phyloP scores from a whole-genome alignment of 2,797 vertebrate genomes.

The Cottoperca gobio region DNA sequence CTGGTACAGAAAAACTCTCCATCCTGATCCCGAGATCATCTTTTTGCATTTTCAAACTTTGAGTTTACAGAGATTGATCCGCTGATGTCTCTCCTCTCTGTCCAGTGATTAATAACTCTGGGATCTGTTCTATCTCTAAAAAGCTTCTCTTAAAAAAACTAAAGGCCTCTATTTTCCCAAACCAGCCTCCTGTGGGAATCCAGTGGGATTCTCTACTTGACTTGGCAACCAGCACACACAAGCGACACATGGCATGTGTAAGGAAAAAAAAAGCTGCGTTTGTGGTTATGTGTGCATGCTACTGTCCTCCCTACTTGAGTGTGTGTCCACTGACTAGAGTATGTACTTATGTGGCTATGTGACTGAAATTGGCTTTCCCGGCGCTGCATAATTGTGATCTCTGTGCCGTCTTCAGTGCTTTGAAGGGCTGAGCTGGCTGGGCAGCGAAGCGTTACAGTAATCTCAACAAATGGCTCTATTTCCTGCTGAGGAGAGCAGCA shows the following conservation, averaged over 20 bases:
- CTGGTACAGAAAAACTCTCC: conserved; percentile 4
- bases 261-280: conserved; percentile 15
- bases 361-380: conserved; percentile 61
- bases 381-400: conserved; percentile 70
- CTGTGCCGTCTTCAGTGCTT: conserved; percentile 59
- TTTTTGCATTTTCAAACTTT: conserved; percentile 52
- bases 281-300: conserved; percentile 1
- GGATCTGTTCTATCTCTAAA: conserved; percentile 49
- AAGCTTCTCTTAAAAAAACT: conserved; percentile 54
- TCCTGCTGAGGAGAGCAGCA: conserved; percentile 65
- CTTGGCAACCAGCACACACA: conserved; percentile 15
- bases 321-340: conserved; percentile 23
- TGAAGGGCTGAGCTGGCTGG: conserved; percentile 63
- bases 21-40: conserved; percentile 1
- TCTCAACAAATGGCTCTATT: conserved; percentile 71
- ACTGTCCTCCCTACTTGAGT: conserved; percentile 32
- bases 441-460: conserved; percentile 56
- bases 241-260: conserved; percentile 14
- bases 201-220: conserved; percentile 36
- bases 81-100: conserved; percentile 49
- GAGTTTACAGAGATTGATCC: conserved; percentile 54
- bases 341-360: conserved; percentile 47
- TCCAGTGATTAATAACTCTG: conserved; percentile 66
- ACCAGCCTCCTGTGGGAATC: conserved; percentile 55
- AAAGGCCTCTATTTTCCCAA: conserved; percentile 65